Evolutionary conservation across 2,888 invertebrate genomes (phyloP), one percentile per base, ranked within the genome.

Genomic region (Cerastoderma edule): DNA sequence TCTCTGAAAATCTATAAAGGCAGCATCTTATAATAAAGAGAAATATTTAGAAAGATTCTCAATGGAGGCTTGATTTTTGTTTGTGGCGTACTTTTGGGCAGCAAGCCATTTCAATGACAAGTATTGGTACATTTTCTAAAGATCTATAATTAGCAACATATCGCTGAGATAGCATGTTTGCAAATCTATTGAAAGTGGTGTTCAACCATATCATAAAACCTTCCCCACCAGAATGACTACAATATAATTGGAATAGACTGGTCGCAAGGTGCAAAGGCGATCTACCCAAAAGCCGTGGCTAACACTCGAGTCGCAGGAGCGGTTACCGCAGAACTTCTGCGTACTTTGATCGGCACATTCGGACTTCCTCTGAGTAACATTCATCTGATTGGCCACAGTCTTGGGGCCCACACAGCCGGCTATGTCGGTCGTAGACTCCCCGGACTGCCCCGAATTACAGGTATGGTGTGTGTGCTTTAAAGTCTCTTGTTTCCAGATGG

Each of bases 361-460:
- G 78, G 72, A 28, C 67, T 83, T 27, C 75, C 83, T 54, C 71
- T 80, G 30, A 50, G 67, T 27, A 66, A 73, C 13, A 72, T 86
- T 2, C 88, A 87, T 65, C 57, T 88, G 75, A 96, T 97, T 75
- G 97, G 97, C 0, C 97, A 97, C 93, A 97, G 97, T 78, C 94
- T 97, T 73, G 97, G 97, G 0, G 96, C 97, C 0, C 97, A 97
- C 89, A 96, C 96, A 0, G 96, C 96, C 0, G 97, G 97, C 19
- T 97, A 97, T 90, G 96, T 96, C 0, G 97, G 97, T 2, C 95
- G 96, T 89, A 94, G 86, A 28, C 70, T 89, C 4, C 78, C 81
- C 2, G 80, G 81, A 0, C 77, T 93, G 13, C 90, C 91, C 16
- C 82, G 92, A 53, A 90, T 93, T 19, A 91, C 91, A 35, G 92